Percentiles rank a stretch among this genome's conserved stretches.
phyloP scores from a whole-genome alignment of 2,797 vertebrate species.

The Malacoraja senta region DNA sequence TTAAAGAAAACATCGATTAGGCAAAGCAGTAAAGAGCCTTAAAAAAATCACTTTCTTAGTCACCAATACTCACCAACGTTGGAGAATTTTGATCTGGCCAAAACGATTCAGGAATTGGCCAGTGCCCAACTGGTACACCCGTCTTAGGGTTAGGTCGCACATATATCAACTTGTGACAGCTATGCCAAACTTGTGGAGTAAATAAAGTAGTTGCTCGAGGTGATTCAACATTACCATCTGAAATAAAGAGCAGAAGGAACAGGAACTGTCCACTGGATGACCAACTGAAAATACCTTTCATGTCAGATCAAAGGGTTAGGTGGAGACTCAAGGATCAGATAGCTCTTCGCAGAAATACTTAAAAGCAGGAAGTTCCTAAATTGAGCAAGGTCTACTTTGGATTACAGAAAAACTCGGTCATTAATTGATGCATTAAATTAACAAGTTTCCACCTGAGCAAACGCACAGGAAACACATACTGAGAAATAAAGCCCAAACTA shows the following conservation, averaged over 20 bases:
- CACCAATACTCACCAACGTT: constrained; percentile 74
- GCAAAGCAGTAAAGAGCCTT: background rate
- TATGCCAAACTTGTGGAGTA: constrained; percentile 83
- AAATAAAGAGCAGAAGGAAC: constrained; percentile 14
- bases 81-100: constrained; percentile 98
- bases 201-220: constrained; percentile 70
- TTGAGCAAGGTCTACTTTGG: no score
- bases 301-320: background rate
- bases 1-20: background rate
- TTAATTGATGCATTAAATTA: background rate
- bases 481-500: background rate
- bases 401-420: background rate
- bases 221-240: constrained; percentile 76
- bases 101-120: constrained; percentile 96
- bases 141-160: constrained; percentile 93
- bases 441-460: background rate
- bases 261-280: background rate
- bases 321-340: no score
- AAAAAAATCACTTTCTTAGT: background rate
- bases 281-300: background rate
- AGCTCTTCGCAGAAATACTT: background rate
- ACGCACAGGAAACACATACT: background rate
- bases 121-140: constrained; percentile 90
- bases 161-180: constrained; percentile 96
- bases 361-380: no score